phyloP scores from a whole-genome alignment of 2,113 vertebrate genomes.

The Perca schrenkii region DNA sequence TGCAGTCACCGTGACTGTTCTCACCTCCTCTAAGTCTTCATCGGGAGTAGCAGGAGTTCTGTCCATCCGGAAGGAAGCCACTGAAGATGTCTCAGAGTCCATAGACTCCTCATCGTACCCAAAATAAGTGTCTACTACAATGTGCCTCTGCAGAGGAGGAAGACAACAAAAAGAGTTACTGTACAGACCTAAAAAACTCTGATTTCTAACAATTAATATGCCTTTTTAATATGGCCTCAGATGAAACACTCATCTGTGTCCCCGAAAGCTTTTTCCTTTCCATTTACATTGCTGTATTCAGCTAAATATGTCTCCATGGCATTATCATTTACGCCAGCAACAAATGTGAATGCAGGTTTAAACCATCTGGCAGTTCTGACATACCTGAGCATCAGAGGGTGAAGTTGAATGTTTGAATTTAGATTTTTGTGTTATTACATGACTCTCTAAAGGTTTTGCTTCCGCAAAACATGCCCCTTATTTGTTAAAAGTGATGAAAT shows the following conservation, averaged over 20 bases:
- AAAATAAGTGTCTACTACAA: slow-evolving; percentile 95
- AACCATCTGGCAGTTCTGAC: neutral
- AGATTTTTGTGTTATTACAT: neutral
- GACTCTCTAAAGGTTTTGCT: neutral
- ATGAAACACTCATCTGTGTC: neutral
- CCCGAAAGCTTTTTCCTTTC: neutral
- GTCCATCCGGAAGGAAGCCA: slow-evolving; percentile 95
- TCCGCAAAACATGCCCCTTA: neutral
- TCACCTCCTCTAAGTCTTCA: slow-evolving; percentile 94
- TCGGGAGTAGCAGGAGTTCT: slow-evolving; percentile 97
- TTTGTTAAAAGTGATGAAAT: neutral
- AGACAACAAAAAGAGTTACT: neutral
- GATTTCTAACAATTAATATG: neutral
- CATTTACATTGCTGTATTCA: neutral
- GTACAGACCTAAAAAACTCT: neutral
- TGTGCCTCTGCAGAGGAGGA: slow-evolving; percentile 87
- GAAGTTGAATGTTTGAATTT: neutral
- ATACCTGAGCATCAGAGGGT: neutral
- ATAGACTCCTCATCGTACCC: slow-evolving; percentile 98
- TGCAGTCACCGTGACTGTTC: slow-evolving; percentile 6
- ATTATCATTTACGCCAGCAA: neutral
- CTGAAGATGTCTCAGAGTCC: slow-evolving; percentile 97
- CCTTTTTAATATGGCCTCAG: neutral
- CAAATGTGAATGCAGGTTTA: neutral
- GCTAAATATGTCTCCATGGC: neutral